Conservation (phyloP, 2,797 vertebrate genomes). For the Erpetoichthys calabaricus region DNA sequence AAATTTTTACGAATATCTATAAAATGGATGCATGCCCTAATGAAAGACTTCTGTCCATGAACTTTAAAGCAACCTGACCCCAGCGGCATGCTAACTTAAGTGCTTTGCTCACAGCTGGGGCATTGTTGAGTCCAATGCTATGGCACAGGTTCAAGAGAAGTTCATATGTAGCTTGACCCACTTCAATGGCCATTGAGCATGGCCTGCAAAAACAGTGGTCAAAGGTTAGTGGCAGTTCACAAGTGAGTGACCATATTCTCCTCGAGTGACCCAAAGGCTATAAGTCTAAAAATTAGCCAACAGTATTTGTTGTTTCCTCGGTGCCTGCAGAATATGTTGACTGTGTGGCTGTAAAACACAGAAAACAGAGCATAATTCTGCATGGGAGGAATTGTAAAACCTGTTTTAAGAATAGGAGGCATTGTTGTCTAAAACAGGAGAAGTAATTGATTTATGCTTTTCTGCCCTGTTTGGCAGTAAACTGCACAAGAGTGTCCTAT, state of each 20-base stretch:
- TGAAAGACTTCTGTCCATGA: slow-evolving; percentile 6
- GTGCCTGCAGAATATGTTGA: slow-evolving; percentile 24
- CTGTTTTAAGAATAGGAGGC: slow-evolving; percentile 50
- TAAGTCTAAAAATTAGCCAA: slow-evolving; percentile 27
- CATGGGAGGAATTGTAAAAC: slow-evolving; percentile 51
- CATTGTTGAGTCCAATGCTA: slow-evolving; percentile 54
- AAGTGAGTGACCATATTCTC: slow-evolving; percentile 50
- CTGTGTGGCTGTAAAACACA: slow-evolving; percentile 55
- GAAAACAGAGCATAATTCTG: slow-evolving; percentile 50
- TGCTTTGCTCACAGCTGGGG: slow-evolving; percentile 2
- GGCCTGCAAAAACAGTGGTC: slow-evolving; percentile 58
- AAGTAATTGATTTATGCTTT: slow-evolving; percentile 75
- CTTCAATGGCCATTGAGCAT: slow-evolving; percentile 31
- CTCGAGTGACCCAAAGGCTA: slow-evolving; percentile 40
- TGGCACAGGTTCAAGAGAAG: slow-evolving; percentile 81
- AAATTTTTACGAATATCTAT: too few species aligned
- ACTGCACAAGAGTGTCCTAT: slow-evolving; percentile 43
- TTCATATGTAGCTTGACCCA: slow-evolving; percentile 51
- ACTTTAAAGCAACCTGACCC: slow-evolving; percentile 1
- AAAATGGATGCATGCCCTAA: not conserved
- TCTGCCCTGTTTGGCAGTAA: slow-evolving; percentile 73
- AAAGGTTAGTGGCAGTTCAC: slow-evolving; percentile 74
- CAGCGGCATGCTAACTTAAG: not conserved
- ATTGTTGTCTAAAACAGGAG: slow-evolving; percentile 69
- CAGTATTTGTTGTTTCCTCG: slow-evolving; percentile 16